These are phyloP conservation scores for Puffinus mauretanicus DNA, from an alignment of 2,113 vertebrate species.

Conservation along the genomic window DNA sequence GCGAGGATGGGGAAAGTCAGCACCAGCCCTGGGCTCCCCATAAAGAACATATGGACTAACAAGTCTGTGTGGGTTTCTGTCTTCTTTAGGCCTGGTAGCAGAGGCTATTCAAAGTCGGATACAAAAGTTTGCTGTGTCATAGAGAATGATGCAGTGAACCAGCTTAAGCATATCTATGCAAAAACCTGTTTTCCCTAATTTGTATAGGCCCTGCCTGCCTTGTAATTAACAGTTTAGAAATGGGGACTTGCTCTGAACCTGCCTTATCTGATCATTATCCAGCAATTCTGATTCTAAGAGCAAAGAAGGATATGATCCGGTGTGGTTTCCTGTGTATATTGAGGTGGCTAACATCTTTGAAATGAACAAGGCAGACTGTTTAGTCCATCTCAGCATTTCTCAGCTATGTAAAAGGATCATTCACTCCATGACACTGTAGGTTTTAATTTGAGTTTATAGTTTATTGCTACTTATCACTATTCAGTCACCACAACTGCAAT, in stretches of 20 bases:
- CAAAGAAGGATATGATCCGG: background rate
- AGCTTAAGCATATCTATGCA: background rate
- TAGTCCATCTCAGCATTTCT: background rate
- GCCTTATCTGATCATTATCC: background rate
- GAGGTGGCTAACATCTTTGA: background rate
- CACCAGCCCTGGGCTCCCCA: background rate
- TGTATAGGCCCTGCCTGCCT: background rate
- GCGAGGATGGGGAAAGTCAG: background rate
- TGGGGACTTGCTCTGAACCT: background rate
- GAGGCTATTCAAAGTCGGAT: background rate
- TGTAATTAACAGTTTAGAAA: background rate
- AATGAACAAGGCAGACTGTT: background rate
- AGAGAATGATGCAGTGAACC: background rate
- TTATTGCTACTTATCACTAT: conserved; percentile 20
- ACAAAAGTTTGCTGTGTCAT: background rate
- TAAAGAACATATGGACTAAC: background rate
- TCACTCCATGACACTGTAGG: background rate
- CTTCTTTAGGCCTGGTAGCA: background rate
- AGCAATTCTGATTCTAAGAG: background rate
- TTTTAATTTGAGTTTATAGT: conserved; percentile 28
- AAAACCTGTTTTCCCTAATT: background rate
- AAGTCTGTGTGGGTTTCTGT: background rate
- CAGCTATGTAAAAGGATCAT: background rate
- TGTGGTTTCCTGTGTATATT: background rate
- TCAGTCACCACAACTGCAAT: background rate